A percentile compares a stretch with the other conserved stretches of the same genome.
These are phyloP conservation scores for Microcebus tavaratra DNA, from an alignment of 2,113 vertebrate species.

Conservation along the genomic window DNA sequence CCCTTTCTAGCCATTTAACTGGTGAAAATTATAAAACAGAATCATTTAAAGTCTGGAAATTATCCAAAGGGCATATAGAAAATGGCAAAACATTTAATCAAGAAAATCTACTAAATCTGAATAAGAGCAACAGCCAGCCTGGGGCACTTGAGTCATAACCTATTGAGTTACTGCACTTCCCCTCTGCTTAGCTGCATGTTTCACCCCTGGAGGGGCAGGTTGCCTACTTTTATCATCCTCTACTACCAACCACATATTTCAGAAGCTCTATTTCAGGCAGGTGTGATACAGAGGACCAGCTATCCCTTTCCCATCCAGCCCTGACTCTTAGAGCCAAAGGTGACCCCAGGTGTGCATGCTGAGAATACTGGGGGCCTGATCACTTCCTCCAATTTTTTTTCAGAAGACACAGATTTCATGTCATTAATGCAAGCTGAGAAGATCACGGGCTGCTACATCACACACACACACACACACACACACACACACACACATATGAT, in stretches of 20 bases:
- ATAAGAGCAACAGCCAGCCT: neutral
- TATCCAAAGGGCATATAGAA: neutral
- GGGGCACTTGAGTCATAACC: neutral
- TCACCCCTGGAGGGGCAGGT: neutral
- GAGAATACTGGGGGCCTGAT: neutral
- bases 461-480: neutral
- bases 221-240: neutral
- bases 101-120: neutral
- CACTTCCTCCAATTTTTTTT: neutral
- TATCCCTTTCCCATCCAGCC: neutral
- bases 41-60: neutral
- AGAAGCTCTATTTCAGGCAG: neutral
- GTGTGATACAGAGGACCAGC: neutral
- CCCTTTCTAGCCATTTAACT: neutral
- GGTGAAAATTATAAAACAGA: neutral
- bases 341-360: neutral
- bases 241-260: neutral
- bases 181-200: neutral
- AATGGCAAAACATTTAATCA: neutral
- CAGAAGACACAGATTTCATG: neutral
- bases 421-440: neutral
- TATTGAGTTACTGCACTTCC: neutral
- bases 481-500: neutral
- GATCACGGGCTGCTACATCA: neutral
- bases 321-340: neutral